Evolutionary conservation across 2,888 invertebrate genomes (phyloP), one percentile per base, ranked within the genome.

Genomic region (Trachelus stipa): DNA sequence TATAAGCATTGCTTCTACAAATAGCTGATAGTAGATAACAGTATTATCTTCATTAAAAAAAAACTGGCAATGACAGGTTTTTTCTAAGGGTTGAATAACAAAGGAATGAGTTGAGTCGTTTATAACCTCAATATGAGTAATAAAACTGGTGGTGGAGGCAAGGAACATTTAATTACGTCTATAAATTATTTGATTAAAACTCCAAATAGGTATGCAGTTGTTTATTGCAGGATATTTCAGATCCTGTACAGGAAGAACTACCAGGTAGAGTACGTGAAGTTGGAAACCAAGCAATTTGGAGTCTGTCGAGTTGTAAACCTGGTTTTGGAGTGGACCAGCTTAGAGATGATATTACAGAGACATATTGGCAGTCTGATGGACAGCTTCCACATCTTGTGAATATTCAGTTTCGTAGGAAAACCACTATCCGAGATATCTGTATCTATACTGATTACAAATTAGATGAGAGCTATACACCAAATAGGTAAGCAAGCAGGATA

Each of bases 291-390:
- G 98, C 99, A 1, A 98, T 99, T 86, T 99, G 99, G 99, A 98
- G 98, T 87, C 93, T 99, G 77, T 99, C 99, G 0, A 99, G 99
- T 4, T 99, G 99, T 91, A 99, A 99, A 93, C 98, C 98, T 91
- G 99, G 99, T 73, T 99, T 98, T 93, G 99, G 99, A 4, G 98
- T 99, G 6, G 98, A 99, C 89, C 99, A 99, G 89, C 92, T 99
- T 71, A 93, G 99, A 82, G 98, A 99, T 91, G 97, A 98, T 89
- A 97, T 97, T 82, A 96, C 97, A 92, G 99, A 99, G 85, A 98
- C 98, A 4, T 99, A 99, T 91, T 99, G 99, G 99, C 99, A 99
- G 91, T 99, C 99, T 0, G 99, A 99, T 92, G 99, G 99, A 0
- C 99, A 99, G 85, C 94, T 99, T 81, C 99, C 99, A 4, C 99